Evolutionary conservation across 2,797 vertebrate genomes (phyloP).

Genomic region (Crenuchus spilurus): DNA sequence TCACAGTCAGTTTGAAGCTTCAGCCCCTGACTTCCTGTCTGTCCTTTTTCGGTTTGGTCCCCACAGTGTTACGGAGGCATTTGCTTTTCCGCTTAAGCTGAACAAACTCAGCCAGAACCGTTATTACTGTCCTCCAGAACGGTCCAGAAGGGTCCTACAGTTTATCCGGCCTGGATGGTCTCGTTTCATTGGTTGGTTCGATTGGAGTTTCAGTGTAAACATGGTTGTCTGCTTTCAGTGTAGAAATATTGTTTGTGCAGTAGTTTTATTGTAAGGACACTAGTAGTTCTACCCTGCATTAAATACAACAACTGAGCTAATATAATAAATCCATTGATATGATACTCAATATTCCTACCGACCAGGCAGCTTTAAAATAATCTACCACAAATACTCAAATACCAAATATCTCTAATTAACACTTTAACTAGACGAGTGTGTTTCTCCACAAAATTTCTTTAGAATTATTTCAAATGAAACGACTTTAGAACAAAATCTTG

Average conservation of each 20-base stretch:
- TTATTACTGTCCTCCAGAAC: constrained; percentile 11
- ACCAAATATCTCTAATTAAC: constrained; percentile 46
- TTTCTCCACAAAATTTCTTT: constrained; percentile 35
- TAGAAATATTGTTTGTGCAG: constrained; percentile 39
- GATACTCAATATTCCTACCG: constrained; percentile 37
- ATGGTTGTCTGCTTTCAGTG: constrained; percentile 17
- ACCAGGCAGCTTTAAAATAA: constrained; percentile 36
- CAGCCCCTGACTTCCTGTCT: background rate
- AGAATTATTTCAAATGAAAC: constrained; percentile 52
- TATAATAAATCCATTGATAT: constrained; percentile 37
- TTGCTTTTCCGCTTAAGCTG: constrained; percentile 34
- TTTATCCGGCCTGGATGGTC: constrained; percentile 49
- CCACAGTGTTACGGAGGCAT: constrained; percentile 44
- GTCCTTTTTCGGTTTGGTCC: background rate
- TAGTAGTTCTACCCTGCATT: constrained; percentile 43
- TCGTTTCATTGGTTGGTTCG: constrained; percentile 54
- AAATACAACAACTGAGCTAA: constrained; percentile 46
- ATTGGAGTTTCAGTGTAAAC: constrained; percentile 52
- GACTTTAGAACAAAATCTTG: constrained; percentile 41
- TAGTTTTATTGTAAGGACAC: constrained; percentile 44
- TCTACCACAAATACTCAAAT: constrained; percentile 50
- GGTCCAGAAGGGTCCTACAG: constrained; percentile 40
- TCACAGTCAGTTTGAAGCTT: no score
- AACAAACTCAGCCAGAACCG: background rate
- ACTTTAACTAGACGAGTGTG: constrained; percentile 52